phyloP scores from a whole-genome alignment of 2,888 invertebrate species.

The Colostygia pectinataria region DNA sequence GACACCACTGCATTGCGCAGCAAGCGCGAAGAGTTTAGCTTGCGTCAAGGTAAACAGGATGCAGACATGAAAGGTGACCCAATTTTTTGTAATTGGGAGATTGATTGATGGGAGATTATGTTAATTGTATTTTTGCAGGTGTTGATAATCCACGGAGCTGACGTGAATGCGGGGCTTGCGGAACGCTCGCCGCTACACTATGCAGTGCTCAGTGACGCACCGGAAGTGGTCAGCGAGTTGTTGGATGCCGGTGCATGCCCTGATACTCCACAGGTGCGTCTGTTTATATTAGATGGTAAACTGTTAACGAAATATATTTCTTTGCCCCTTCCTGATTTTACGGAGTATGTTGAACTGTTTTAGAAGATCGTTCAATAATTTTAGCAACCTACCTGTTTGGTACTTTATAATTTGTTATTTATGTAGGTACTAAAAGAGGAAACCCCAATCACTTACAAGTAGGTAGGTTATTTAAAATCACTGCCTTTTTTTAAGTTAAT shows the following conservation, averaged over 20 bases:
- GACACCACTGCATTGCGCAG: slow-evolving; percentile 90
- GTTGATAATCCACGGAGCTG: slow-evolving; percentile 88
- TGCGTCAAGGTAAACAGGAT: slow-evolving; percentile 81
- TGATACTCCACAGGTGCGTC: slow-evolving; percentile 89
- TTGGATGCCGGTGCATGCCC: slow-evolving; percentile 91
- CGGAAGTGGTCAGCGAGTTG: slow-evolving; percentile 88
- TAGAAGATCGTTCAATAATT: too few relatives aligned
- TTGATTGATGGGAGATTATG: slow-evolving; percentile 28
- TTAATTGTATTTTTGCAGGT: slow-evolving; percentile 65
- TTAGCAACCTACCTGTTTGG: too few relatives aligned
- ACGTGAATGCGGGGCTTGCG: slow-evolving; percentile 88
- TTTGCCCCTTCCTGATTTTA: background rate
- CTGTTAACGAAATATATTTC: slow-evolving; percentile 9
- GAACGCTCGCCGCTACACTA: slow-evolving; percentile 91
- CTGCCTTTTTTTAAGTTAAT: too few relatives aligned
- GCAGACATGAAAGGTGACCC: slow-evolving; percentile 43
- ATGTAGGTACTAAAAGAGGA: too few relatives aligned
- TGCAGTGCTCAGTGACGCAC: slow-evolving; percentile 90
- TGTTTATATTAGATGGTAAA: slow-evolving; percentile 31
- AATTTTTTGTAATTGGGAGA: slow-evolving; percentile 7
- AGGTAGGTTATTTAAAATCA: too few relatives aligned
- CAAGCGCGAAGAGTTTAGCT: slow-evolving; percentile 84
- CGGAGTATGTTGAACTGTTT: background rate
- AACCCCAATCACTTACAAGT: too few relatives aligned
- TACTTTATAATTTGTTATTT: too few relatives aligned